Percentiles rank a stretch among this genome's conserved stretches.
Evolutionary conservation across 2,797 vertebrate species (phyloP).

Genomic region (Coluber constrictor): DNA sequence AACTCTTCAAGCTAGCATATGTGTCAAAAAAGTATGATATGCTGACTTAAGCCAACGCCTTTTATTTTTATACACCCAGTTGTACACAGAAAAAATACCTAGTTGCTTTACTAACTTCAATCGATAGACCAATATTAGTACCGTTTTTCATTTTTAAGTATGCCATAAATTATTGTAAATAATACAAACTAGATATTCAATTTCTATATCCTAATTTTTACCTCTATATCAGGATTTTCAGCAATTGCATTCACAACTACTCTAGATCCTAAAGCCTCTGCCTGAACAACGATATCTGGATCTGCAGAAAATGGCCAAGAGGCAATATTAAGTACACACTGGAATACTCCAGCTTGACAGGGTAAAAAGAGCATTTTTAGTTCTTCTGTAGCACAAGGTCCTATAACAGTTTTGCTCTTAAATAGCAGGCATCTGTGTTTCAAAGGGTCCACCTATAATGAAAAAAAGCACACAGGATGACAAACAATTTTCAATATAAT

Average conservation of each 20-base stretch:
- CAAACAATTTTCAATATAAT: not conserved
- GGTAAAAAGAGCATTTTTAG: slow-evolving; percentile 92
- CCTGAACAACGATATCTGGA: slow-evolving; percentile 74
- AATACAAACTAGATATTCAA: not conserved
- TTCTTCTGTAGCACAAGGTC: slow-evolving; percentile 86
- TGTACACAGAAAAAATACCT: not conserved
- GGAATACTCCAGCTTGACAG: slow-evolving; percentile 83
- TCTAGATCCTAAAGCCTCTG: slow-evolving; percentile 83
- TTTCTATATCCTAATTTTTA: slow-evolving; percentile 53
- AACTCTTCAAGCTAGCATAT: not conserved
- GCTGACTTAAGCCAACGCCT: not conserved
- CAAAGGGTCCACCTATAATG: slow-evolving; percentile 79
- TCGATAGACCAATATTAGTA: not conserved
- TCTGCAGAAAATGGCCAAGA: slow-evolving; percentile 94
- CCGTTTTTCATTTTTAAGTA: not conserved
- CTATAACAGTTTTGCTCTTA: slow-evolving; percentile 91
- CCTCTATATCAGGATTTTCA: slow-evolving; percentile 87
- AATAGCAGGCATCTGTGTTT: slow-evolving; percentile 88
- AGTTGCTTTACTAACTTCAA: not conserved
- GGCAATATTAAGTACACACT: slow-evolving; percentile 84
- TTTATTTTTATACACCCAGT: not conserved
- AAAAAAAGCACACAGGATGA: not conserved
- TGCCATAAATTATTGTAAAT: not conserved
- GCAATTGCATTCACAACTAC: slow-evolving; percentile 87
- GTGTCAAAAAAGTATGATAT: not conserved